Conservation (phyloP, 2,113 vertebrate genomes). For the Python bivittatus region DNA sequence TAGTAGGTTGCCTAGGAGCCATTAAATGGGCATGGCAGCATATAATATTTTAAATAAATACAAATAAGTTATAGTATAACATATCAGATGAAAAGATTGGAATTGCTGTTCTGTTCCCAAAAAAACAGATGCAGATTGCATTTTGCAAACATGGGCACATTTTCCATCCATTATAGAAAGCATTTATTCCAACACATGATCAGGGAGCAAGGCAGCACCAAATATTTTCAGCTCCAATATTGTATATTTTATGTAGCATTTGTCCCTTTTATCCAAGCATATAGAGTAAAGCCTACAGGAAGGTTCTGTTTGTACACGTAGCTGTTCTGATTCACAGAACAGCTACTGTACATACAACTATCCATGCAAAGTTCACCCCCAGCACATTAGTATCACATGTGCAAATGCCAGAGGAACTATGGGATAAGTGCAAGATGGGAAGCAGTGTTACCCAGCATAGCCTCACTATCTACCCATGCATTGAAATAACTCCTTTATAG, state of each 20-base stretch:
- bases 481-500: neutral
- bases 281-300: neutral
- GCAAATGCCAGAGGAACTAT: neutral
- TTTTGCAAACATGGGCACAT: neutral
- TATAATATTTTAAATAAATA: neutral
- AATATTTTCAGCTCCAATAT: neutral
- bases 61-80: neutral
- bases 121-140: neutral
- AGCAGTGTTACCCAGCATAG: neutral
- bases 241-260: neutral
- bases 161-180: neutral
- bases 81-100: neutral
- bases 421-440: neutral
- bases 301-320: neutral
- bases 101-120: neutral
- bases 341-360: neutral
- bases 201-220: neutral
- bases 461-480: neutral
- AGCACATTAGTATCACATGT: neutral
- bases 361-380: neutral
- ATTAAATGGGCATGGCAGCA: neutral
- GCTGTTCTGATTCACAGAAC: neutral
- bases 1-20: too few relatives aligned
- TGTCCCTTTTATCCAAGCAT: neutral
- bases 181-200: neutral